These are phyloP conservation scores for Leuciscus idus DNA, from an alignment of 2,113 vertebrate genomes.

Conservation along the genomic window DNA sequence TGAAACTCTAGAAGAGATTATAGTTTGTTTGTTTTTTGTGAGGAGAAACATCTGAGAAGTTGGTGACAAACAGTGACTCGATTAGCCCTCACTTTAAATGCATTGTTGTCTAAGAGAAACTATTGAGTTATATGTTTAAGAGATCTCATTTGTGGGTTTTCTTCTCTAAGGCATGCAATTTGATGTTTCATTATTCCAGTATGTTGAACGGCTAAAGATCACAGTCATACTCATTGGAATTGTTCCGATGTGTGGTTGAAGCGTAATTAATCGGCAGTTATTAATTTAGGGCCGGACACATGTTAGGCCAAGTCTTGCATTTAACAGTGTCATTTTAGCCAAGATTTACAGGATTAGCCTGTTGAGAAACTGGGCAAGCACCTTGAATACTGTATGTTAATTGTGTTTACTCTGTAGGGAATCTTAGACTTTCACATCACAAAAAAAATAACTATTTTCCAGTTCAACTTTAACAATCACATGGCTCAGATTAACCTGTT, in stretches of 20 bases:
- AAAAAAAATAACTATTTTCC: not conserved
- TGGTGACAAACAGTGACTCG: not conserved
- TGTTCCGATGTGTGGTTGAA: not conserved
- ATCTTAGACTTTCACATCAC: not conserved
- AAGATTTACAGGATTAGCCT: not conserved
- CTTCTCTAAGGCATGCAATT: not conserved
- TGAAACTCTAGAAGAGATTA: not conserved
- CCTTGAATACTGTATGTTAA: not conserved
- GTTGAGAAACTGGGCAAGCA: not conserved
- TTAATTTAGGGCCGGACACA: not conserved
- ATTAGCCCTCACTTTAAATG: not conserved
- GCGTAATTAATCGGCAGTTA: not conserved
- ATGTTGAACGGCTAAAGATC: not conserved
- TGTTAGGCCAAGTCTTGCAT: not conserved
- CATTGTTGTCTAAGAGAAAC: not conserved
- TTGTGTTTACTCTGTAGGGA: not conserved
- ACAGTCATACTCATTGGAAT: not conserved
- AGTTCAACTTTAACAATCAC: not conserved
- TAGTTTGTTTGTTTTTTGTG: no score
- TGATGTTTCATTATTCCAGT: not conserved
- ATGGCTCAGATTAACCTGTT: not conserved
- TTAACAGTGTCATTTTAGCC: constrained; percentile 3
- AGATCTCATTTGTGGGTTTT: not conserved
- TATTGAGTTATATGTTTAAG: not conserved
- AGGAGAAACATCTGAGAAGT: not conserved